These are phyloP conservation scores for Unio delphinus DNA, from an alignment of 2,888 invertebrate species.

Conservation along the genomic window DNA sequence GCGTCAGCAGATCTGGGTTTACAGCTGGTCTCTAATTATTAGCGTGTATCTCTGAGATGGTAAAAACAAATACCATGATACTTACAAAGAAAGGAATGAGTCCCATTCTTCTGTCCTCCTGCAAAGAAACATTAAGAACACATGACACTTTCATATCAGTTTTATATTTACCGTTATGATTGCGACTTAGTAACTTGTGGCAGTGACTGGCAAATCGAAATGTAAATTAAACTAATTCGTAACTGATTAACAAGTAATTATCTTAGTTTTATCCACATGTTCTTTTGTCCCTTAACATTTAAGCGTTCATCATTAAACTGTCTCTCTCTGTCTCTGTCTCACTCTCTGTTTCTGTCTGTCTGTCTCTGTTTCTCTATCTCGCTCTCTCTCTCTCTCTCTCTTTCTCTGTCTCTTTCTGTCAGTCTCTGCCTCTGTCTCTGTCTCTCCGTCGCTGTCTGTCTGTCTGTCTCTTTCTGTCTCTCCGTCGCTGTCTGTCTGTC, in stretches of 20 bases:
- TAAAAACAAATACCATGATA: conserved; percentile 25
- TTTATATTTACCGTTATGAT: not conserved
- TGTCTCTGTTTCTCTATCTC: not conserved
- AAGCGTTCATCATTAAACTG: too few species aligned
- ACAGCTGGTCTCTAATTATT: too few species aligned
- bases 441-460: not conserved
- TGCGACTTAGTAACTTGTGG: too few species aligned
- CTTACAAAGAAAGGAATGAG: conserved; percentile 96
- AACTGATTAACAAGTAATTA: not conserved
- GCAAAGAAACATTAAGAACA: conserved; percentile 72
- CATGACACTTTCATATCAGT: not conserved
- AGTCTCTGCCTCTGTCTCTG: not conserved
- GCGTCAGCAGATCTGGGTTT: too few species aligned
- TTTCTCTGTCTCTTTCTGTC: not conserved
- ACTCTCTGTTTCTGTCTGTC: not conserved
- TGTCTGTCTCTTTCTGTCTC: not conserved
- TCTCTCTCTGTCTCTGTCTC: not conserved
- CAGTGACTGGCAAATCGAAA: not conserved
- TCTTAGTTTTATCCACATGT: too few species aligned
- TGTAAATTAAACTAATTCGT: not conserved
- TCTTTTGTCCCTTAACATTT: too few species aligned
- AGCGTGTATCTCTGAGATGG: too few species aligned
- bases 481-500: not conserved
- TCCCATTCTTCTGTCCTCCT: conserved; percentile 93
- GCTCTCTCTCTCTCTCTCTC: conserved; percentile 1